Base-by-base conservation (phyloP, 2,113 vertebrate species). In the Etheostoma spectabile region DNA sequence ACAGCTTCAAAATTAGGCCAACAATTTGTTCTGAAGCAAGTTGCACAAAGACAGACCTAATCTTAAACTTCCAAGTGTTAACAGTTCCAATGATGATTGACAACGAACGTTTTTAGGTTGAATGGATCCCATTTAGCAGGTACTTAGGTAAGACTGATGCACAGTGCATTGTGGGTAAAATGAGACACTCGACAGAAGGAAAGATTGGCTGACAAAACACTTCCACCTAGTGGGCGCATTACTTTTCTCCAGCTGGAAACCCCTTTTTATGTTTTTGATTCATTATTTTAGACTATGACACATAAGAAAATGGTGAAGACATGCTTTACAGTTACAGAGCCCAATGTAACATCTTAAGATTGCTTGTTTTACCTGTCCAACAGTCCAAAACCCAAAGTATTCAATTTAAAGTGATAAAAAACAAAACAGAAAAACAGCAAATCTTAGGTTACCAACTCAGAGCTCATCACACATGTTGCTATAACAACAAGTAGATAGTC, bases 161-260 rank as follows among this genome's bases (percentile, higher is more conserved):
- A 35, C 27, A 62, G 13, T n/a, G 12, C 7, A 46, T 30, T 56
- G 38, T 55, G 38, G 33, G 56, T 46, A 53, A 61, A 53, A 49
- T 33, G 19, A 56, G 16, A 70, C n/a, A 14, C 46, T 55, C 35
- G 1, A 49, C 51, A 59, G 51, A 46, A 33, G 38, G 60, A 55
- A 67, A 67, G 0, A 53, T 30, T 35, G 5, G 7, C 14, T 16
- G 38, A 66, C 8, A 30, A 55, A 72, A 77, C 16, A 67, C 18
- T 22, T 48, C 71, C 71, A 80, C 60, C 60, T 80, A 70, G 71
- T 85, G 66, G 66, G 77, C 38, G 53, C 35, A 61, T 71, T 65
- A 6, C 1, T 51, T 62, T n/a, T 15, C 4, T 49, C 33, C 45
- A 38, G 35, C 24, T 33, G 5, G 46, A 52, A 48, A 14, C 14